Conservation (phyloP, 2,888 invertebrate species). For the Caenorhabditis virilis region DNA sequence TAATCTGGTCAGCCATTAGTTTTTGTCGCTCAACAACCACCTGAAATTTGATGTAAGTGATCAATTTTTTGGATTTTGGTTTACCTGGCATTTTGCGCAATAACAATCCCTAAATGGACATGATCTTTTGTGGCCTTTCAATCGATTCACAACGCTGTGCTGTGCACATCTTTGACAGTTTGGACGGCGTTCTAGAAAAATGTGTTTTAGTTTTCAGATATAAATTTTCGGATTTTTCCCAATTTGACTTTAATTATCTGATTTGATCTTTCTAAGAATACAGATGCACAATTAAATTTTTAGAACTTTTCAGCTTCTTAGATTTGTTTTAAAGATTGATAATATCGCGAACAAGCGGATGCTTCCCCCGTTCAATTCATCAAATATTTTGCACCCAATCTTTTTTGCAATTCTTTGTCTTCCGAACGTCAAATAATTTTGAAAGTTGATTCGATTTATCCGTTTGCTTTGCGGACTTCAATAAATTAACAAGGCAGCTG, state of each 20-base stretch:
- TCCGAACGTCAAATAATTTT: too few relatives aligned
- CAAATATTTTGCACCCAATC: too few relatives aligned
- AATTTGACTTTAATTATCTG: too few relatives aligned
- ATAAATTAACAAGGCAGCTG: neutral
- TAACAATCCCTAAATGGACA: slow-evolving; percentile 58
- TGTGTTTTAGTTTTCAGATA: too few relatives aligned
- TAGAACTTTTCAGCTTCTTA: too few relatives aligned
- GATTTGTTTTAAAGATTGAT: too few relatives aligned
- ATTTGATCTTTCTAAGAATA: too few relatives aligned
- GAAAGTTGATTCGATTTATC: neutral
- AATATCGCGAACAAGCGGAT: too few relatives aligned
- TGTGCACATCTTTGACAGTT: slow-evolving; percentile 63
- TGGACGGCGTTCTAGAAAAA: slow-evolving; percentile 54
- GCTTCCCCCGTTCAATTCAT: too few relatives aligned
- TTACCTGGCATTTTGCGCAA: slow-evolving; percentile 54
- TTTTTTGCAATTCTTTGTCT: too few relatives aligned
- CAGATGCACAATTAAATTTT: too few relatives aligned
- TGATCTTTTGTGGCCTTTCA: slow-evolving; percentile 57
- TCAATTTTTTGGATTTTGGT: neutral
- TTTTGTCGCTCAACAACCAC: slow-evolving; percentile 59
- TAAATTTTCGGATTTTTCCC: too few relatives aligned
- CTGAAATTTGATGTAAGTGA: slow-evolving; percentile 16
- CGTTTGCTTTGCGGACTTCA: neutral
- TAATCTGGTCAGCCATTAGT: slow-evolving; percentile 62
- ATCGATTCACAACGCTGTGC: slow-evolving; percentile 52